These are phyloP conservation scores for Parus major DNA, from an alignment of 2,113 vertebrate genomes.

Conservation along the genomic window DNA sequence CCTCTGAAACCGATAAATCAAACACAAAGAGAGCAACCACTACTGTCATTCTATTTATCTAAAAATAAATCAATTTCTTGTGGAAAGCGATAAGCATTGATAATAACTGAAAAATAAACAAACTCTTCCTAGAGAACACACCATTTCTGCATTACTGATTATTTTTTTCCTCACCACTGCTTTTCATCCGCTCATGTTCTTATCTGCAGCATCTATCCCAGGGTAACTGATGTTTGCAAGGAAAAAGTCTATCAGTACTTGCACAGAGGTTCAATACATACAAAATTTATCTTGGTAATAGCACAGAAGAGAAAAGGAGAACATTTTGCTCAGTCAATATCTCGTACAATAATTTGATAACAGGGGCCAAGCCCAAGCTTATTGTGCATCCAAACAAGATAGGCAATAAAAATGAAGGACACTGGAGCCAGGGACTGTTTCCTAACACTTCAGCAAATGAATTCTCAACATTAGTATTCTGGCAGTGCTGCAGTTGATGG, in stretches of 20 bases:
- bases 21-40: slow-evolving; percentile 12
- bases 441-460: not conserved
- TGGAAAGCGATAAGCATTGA: not conserved
- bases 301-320: not conserved
- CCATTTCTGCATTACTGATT: not conserved
- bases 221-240: not conserved
- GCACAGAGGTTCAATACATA: not conserved
- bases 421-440: not conserved
- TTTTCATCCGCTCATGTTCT: not conserved
- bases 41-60: not conserved
- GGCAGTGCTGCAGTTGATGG: not conserved
- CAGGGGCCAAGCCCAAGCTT: not conserved
- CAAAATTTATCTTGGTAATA: not conserved
- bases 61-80: slow-evolving; percentile 12
- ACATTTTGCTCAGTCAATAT: not conserved
- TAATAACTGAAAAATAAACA: not conserved
- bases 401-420: not conserved
- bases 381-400: not conserved
- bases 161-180: not conserved
- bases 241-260: not conserved
- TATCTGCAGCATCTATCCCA: not conserved
- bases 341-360: not conserved
- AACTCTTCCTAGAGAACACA: not conserved
- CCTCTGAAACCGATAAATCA: not conserved
- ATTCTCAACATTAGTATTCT: not conserved